Percentiles rank a stretch among this genome's conserved stretches.
These are phyloP conservation scores for Oncorhynchus clarkii DNA, from an alignment of 2,113 vertebrate species.

Conservation along the genomic window DNA sequence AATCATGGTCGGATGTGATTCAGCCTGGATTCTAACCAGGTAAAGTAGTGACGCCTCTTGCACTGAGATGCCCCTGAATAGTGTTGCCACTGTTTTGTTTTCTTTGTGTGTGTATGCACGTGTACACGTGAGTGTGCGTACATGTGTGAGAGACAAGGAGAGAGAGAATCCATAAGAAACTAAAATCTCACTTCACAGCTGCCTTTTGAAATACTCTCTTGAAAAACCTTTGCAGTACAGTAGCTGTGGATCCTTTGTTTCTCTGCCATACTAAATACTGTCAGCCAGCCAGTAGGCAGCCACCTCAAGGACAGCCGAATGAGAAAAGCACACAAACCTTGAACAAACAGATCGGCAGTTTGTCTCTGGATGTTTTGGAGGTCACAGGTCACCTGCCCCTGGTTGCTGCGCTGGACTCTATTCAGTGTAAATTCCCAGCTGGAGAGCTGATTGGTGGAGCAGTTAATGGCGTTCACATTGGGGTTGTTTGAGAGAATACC, in stretches of 20 bases:
- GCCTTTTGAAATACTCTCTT: slow-evolving; percentile 24
- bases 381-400: slow-evolving; percentile 79
- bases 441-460: slow-evolving; percentile 8
- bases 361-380: slow-evolving; percentile 55
- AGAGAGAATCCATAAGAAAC: slow-evolving; percentile 15
- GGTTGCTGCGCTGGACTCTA: slow-evolving; percentile 51
- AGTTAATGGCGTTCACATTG: slow-evolving; percentile 64
- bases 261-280: slow-evolving; percentile 11
- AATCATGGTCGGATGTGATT: too few relatives aligned
- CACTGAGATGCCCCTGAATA: too few relatives aligned
- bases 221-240: neutral
- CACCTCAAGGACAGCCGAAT: neutral
- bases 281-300: slow-evolving; percentile 2
- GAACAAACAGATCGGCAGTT: slow-evolving; percentile 75
- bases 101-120: neutral
- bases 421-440: slow-evolving; percentile 77
- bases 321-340: slow-evolving; percentile 68
- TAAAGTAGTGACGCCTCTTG: too few relatives aligned
- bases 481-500: slow-evolving; percentile 58
- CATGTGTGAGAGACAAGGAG: too few relatives aligned
- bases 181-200: slow-evolving; percentile 17
- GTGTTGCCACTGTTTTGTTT: too few relatives aligned
- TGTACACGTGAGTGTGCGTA: too few relatives aligned
- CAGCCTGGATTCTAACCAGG: too few relatives aligned
- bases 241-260: slow-evolving; percentile 16